Evolutionary conservation across 2,113 vertebrate genomes (phyloP).

Genomic region (Festucalex cinctus): DNA sequence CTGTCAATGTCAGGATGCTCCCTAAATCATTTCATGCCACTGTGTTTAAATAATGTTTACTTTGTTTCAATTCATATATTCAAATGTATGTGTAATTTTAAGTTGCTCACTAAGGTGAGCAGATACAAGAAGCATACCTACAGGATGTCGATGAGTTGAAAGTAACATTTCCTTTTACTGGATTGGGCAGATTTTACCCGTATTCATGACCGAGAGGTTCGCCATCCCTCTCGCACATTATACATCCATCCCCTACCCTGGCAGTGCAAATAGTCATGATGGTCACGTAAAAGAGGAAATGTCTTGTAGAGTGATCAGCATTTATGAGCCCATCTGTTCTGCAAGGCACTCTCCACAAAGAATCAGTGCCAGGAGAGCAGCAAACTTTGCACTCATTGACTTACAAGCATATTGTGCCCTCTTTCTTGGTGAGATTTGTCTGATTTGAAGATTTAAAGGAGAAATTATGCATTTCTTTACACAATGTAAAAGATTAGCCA

Average conservation of each 20-base stretch:
- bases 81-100: constrained; percentile 12
- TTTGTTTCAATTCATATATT: constrained; percentile 30
- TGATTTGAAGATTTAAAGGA: background rate
- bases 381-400: background rate
- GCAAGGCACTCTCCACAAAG: constrained; percentile 55
- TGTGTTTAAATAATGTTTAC: constrained; percentile 25
- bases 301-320: constrained; percentile 66
- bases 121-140: background rate
- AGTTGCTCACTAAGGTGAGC: constrained; percentile 12
- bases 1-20: too few species aligned
- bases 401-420: background rate
- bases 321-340: constrained; percentile 68
- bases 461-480: background rate
- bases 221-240: constrained; percentile 27
- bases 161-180: constrained; percentile 7
- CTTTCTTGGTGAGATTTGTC: background rate
- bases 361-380: constrained; percentile 35
- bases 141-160: constrained; percentile 29
- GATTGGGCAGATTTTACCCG: constrained; percentile 26
- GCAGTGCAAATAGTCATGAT: constrained; percentile 45
- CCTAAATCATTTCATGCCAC: constrained; percentile 34
- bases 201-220: constrained; percentile 29
- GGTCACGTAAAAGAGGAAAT: constrained; percentile 59
- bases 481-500: background rate
- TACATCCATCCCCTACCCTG: constrained; percentile 28